phyloP scores from a whole-genome alignment of 2,888 invertebrate genomes.

The Eupithecia inturbata region DNA sequence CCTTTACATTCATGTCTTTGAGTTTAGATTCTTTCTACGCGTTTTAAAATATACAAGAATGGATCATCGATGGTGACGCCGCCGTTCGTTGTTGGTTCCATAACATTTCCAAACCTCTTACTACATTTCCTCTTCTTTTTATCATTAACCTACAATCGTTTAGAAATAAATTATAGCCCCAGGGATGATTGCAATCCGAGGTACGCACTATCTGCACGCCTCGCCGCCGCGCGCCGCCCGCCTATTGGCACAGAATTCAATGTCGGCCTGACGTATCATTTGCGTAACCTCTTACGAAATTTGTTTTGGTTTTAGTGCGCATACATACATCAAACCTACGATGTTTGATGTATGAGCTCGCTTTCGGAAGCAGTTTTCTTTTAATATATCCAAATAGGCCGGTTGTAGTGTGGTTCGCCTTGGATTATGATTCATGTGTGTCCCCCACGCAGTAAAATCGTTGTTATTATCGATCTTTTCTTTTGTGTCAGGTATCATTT shows the following conservation, averaged over 20 bases:
- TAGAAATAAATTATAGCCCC: not conserved
- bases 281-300: slow-evolving; percentile 44
- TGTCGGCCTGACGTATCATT: slow-evolving; percentile 47
- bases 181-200: not conserved
- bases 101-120: not conserved
- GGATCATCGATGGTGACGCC: not conserved
- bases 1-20: no score
- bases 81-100: not conserved
- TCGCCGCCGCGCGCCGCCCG: not conserved
- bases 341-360: slow-evolving; percentile 25
- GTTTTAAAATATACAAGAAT: not conserved
- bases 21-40: not conserved
- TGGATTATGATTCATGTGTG: slow-evolving; percentile 19
- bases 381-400: slow-evolving; percentile 14
- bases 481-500: not conserved
- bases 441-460: slow-evolving; percentile 14
- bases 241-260: slow-evolving; percentile 56
- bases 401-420: slow-evolving; percentile 16
- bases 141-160: not conserved
- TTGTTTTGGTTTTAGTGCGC: slow-evolving; percentile 37
- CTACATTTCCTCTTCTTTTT: not conserved
- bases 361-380: slow-evolving; percentile 20
- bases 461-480: slow-evolving; percentile 4
- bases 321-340: slow-evolving; percentile 6
- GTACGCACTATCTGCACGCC: not conserved